Conservation (phyloP, 2,888 invertebrate species). For the Lysandra bellargus region DNA sequence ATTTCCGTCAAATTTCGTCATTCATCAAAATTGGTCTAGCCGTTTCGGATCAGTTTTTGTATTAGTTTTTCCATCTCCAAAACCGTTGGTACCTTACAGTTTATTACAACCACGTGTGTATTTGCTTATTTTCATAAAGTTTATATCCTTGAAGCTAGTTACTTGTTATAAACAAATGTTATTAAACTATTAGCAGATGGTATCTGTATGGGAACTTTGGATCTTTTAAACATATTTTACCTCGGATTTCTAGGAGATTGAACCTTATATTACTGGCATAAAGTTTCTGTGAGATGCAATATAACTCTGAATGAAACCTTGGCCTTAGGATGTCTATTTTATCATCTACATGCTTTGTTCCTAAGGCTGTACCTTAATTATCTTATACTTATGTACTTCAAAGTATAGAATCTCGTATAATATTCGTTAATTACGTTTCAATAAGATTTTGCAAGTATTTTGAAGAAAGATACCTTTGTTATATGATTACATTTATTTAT, state of each 20-base stretch:
- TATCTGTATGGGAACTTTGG: constrained; percentile 36
- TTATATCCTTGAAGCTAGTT: constrained; percentile 29
- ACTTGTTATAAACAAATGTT: constrained; percentile 29
- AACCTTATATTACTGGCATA: neutral
- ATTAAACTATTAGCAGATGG: constrained; percentile 35
- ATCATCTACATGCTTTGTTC: neutral
- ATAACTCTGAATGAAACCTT: neutral
- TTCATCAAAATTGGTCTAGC: too few species aligned
- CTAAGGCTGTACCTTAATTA: neutral
- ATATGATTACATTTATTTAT: too few species aligned
- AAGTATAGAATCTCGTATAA: neutral
- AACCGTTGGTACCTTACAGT: neutral
- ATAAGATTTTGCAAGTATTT: too few species aligned
- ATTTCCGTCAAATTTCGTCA: too few species aligned
- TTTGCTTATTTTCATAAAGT: constrained; percentile 18
- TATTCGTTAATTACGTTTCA: neutral
- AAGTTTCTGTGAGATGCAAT: neutral
- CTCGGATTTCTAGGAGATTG: neutral
- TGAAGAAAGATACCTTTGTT: too few species aligned
- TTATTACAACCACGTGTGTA: neutral
- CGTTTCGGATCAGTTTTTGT: too few species aligned
- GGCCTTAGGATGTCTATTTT: constrained; percentile 14
- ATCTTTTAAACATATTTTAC: neutral
- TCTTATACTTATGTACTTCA: neutral
- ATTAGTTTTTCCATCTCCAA: neutral